A percentile compares a stretch with the other conserved stretches of the same genome.
phyloP scores from a whole-genome alignment of 2,888 invertebrate genomes.

The Sialis lutaria region DNA sequence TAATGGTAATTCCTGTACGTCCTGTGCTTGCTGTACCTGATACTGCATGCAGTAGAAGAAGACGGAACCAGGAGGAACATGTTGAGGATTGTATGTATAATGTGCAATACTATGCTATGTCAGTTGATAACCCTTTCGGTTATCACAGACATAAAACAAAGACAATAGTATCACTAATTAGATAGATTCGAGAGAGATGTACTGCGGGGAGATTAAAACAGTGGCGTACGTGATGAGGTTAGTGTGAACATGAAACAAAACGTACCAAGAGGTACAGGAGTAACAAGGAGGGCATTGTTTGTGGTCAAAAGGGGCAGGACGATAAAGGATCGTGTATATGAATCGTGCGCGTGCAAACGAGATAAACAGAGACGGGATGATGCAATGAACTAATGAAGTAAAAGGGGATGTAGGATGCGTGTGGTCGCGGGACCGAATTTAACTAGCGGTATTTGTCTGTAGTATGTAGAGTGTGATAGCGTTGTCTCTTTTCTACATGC shows the following conservation, averaged over 20 bases:
- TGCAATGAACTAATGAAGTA: constrained; percentile 17
- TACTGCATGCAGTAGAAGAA: constrained; percentile 7
- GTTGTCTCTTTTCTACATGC: background rate
- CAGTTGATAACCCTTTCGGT: constrained; percentile 29
- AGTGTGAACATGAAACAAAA: constrained; percentile 9
- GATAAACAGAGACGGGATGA: constrained; percentile 29
- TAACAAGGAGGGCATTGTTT: constrained; percentile 42
- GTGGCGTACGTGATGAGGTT: constrained; percentile 19
- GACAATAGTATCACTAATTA: constrained; percentile 13
- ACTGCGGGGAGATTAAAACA: constrained; percentile 25
- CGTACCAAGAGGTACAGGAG: constrained; percentile 26
- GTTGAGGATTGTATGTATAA: background rate
- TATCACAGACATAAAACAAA: constrained; percentile 23
- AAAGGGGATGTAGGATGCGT: constrained; percentile 5
- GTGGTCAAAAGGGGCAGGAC: constrained; percentile 51
- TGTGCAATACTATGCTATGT: constrained; percentile 17
- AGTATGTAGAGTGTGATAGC: background rate
- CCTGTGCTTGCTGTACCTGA: constrained; percentile 9
- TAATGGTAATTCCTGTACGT: constrained; percentile 9
- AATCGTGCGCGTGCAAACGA: constrained; percentile 33
- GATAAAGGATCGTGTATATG: constrained; percentile 47
- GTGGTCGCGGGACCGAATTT: background rate
- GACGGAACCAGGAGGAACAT: constrained; percentile 6
- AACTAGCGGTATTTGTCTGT: background rate
- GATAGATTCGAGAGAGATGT: constrained; percentile 24